Evolutionary conservation across 2,888 invertebrate genomes (phyloP).

Genomic region (Campoplex nolae): DNA sequence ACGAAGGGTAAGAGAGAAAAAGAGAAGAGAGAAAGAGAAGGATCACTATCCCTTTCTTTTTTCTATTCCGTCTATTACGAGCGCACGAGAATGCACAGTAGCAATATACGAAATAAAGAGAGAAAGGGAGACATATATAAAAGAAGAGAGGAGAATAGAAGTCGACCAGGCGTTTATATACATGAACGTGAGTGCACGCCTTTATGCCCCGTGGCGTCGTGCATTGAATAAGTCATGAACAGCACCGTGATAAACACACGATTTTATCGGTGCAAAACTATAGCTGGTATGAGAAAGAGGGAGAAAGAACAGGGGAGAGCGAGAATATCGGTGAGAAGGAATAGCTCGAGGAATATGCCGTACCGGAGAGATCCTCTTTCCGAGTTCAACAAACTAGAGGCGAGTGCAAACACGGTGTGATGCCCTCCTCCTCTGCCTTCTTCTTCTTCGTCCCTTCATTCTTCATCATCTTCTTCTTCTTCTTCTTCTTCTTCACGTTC

Average conservation of each 20-base stretch:
- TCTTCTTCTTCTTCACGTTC: constrained; percentile 58
- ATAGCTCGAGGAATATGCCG: constrained; percentile 63
- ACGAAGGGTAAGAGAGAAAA: background rate
- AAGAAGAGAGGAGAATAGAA: constrained; percentile 24
- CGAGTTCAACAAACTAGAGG: constrained; percentile 73
- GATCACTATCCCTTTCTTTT: constrained; percentile 12
- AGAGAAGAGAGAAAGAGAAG: background rate
- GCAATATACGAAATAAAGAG: constrained; percentile 9
- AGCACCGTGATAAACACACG: constrained; percentile 75
- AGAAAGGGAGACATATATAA: constrained; percentile 11
- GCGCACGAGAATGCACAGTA: constrained; percentile 15
- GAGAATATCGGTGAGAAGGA: constrained; percentile 22
- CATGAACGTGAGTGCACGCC: constrained; percentile 60
- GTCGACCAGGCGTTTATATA: constrained; percentile 48
- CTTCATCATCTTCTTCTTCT: constrained; percentile 60
- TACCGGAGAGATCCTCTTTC: constrained; percentile 47
- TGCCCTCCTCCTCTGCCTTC: constrained; percentile 67
- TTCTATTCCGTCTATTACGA: constrained; percentile 3
- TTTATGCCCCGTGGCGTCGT: constrained; percentile 71
- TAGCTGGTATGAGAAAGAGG: constrained; percentile 60
- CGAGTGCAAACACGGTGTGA: constrained; percentile 66
- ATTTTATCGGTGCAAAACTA: constrained; percentile 76
- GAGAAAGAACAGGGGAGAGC: constrained; percentile 8
- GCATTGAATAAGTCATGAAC: constrained; percentile 79
- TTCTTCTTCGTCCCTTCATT: constrained; percentile 56